These are phyloP conservation scores for Kryptopterus vitreolus DNA, from an alignment of 2,797 vertebrate species.

Conservation along the genomic window DNA sequence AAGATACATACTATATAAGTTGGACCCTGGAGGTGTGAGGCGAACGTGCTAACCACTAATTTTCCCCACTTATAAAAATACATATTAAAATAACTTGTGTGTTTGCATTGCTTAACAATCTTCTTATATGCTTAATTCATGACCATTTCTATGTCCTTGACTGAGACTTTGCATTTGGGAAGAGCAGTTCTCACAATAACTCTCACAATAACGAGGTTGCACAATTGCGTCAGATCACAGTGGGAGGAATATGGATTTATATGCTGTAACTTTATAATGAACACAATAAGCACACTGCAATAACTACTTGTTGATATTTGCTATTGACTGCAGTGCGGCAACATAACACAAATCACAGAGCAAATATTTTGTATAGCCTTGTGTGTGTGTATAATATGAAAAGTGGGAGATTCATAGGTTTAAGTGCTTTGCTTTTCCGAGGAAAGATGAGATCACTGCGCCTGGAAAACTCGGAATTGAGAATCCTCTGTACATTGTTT, in stretches of 20 bases:
- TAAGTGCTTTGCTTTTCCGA: not conserved
- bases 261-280: not conserved
- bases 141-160: no score
- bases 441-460: not conserved
- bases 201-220: no score
- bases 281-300: not conserved
- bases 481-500: not conserved
- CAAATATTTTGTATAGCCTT: not conserved
- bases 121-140: no score
- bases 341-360: not conserved
- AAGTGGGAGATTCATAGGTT: not conserved
- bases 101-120: no score
- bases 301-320: not conserved
- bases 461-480: not conserved
- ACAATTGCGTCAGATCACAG: no score
- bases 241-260: not conserved
- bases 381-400: not conserved
- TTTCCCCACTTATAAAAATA: not conserved
- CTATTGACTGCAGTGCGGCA: not conserved
- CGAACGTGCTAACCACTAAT: no score
- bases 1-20: not conserved
- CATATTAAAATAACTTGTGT: no score
- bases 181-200: no score
- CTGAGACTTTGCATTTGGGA: no score
- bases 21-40: no score